Evolutionary conservation across 1,140 invertebrate genomes (phyloP), one percentile per base, ranked within the genome.

Genomic region (Aphis gossypii): DNA sequence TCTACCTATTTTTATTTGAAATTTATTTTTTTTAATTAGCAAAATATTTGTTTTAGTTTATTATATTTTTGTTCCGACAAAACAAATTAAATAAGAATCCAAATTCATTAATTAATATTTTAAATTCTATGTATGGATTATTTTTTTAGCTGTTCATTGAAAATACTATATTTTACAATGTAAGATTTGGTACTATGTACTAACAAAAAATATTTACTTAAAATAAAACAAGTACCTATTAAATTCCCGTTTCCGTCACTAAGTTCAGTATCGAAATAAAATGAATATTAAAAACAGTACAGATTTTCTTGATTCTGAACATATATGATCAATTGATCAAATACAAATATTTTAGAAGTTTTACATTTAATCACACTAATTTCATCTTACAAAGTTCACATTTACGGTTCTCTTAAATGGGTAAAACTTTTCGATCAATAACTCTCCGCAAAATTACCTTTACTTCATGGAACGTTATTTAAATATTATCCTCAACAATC

Each of bases 341-440:
- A n/a, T 76, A 35, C 60, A n/a, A 76, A 76, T 76, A 76, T 76
- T 76, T 76, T n/a, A 5, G n/a, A 35, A n/a, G 60, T 76, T 76
- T 76, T 4, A n/a, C 60, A 30, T 60, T 60, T 60, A 60, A 30
- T 60, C 56, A 30, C 30, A 76, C n/a, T 76, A 76, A 76, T 76
- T 76, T 76, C 60, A 76, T 76, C 60, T 76, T 76, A 6, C n/a
- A 14, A 35, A n/a, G 60, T 76, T 76, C 60, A 76, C 60, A 76
- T 84, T 41, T 84, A 41, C 21, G 21, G 23, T 44, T 84, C 2
- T 25, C 41, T 2, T 23, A 84, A 84, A 84, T 23, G 38, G 21
- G 83, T 23, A 84, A 84, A 84, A 86, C 84, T 44, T 86, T 44
- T 46, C 25, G n/a, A 54, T 89, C 87, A 48, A 87, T 87, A 48